Base-by-base conservation (phyloP, 2,888 invertebrate genomes). In the Dryomyza anilis region DNA sequence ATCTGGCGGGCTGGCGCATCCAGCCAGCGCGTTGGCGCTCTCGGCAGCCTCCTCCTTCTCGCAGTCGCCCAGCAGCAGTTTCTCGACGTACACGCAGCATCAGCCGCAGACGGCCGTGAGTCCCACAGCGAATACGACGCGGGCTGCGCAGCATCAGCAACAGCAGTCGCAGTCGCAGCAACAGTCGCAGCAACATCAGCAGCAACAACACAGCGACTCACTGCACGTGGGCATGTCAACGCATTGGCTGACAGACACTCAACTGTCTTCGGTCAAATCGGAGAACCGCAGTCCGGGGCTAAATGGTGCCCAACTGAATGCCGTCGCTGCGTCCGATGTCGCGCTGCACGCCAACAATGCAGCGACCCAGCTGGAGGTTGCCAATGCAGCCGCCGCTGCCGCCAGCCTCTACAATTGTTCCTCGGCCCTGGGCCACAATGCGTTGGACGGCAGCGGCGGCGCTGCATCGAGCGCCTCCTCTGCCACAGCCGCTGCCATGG, bases 231-330 rank as follows among this genome's bases (percentile, higher is more conserved):
- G 77, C 56, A 82, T 83, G 82, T 77, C 83, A 64, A n/a, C n/a
- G n/a, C 82, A 83, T 70, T 83, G 83, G 83, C 67, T 83, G 64
- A 71, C 73, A 62, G 74, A 72, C 65, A 5, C 74, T 52, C 89
- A 90, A 65, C 67, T 76, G 57, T 75, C 83, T 43, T 74, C 77
- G 46, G 90, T 91, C 69, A 91, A 91, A 85, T 89, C 89, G 75
- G 91, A 91, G 83, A 88, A 89, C 73, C 88, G 90, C 74, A 90
- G 89, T 83, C 90, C 90, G 72, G 85, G 89, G 76, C 86, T 87
- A 73, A 88, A 71, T 53, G 67, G 89, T 72, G 84, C 88, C 76
- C 74, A 88, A 67, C 64, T 45, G 58, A n/a, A 27, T 62, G 30
- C 59, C 65, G 39, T 30, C 8, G 21, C 27, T 5, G 36, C 16